Base-by-base conservation (phyloP, 2,113 vertebrate species). In the Suricata suricatta region DNA sequence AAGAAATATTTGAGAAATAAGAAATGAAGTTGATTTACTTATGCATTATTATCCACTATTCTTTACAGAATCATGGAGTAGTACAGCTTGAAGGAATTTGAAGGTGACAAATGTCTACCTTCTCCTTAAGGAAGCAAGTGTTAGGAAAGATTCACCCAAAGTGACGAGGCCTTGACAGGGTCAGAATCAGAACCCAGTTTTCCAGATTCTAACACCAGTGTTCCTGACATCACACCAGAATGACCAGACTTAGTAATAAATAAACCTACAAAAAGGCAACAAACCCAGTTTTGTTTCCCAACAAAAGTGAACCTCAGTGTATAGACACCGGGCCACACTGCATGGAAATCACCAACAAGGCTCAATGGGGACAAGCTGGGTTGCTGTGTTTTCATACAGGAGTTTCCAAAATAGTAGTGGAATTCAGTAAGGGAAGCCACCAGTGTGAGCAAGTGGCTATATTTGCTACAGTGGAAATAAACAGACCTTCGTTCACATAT, bases 371-470 rank as follows among this genome's bases (percentile, higher is more conserved):
- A 94, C 64, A 47, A 79, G 80, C 3, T 41, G 35, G 74, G 76
- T 47, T 87, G 95, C 47, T 88, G 52, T 85, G 57, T 66, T 94
- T 90, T 94, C 85, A 79, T 44, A 16, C 5, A 74, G 60, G 90
- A 90, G 76, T 95, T 96, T 96, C 93, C 93, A 95, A 92, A 93
- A 95, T 93, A 95, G 91, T 87, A 93, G 79, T 52, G 95, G 79
- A 92, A 93, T 90, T 95, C 80, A 88, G 63, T 23, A 76, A 97
- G 66, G 47, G 63, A 83, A 96, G 96, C 88, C 90, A 90, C 33
- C 35, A 76, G 69, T 50, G 54, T 80, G 64, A 93, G 90, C 81
- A 94, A 83, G 68, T 79, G 35, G 38, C 72, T 90, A 86, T 96
- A 90, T 94, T 95, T 94, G 93, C 69, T 52, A 64, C 90, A 82